Conservation (phyloP, 2,113 vertebrate species). For the Dasypus novemcinctus region DNA sequence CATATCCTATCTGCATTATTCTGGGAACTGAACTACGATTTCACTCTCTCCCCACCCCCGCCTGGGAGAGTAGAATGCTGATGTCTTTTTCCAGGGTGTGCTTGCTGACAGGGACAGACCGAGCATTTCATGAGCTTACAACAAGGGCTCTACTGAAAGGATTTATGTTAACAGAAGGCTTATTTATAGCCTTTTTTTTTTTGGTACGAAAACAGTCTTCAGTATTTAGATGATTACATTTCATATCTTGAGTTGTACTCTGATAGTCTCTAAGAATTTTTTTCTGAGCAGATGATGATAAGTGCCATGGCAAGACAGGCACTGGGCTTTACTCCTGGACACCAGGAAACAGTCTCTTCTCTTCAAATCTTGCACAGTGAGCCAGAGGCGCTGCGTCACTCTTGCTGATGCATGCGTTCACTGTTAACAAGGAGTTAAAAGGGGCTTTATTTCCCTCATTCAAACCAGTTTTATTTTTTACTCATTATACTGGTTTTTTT, state of each 20-base stretch:
- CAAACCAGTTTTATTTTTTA: background rate
- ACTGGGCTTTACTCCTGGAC: background rate
- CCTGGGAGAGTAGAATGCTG: background rate
- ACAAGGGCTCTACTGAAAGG: slow-evolving; percentile 73
- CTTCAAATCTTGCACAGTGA: background rate
- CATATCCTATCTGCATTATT: background rate
- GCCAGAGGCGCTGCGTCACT: background rate
- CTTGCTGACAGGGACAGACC: slow-evolving; percentile 37
- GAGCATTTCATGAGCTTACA: slow-evolving; percentile 62
- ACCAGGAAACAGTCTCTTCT: background rate
- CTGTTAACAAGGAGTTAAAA: background rate
- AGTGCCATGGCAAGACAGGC: background rate
- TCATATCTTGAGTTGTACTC: slow-evolving; percentile 62
- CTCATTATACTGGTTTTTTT: background rate
- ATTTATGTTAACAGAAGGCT: slow-evolving; percentile 75
- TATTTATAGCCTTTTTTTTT: slow-evolving; percentile 73
- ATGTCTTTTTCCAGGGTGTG: background rate
- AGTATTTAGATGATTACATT: slow-evolving; percentile 50
- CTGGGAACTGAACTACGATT: background rate
- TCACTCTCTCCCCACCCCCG: background rate
- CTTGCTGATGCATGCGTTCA: background rate
- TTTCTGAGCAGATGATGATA: background rate
- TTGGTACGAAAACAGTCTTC: slow-evolving; percentile 63
- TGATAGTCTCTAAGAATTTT: slow-evolving; percentile 37
- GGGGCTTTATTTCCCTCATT: background rate